Evolutionary conservation across 1,140 invertebrate genomes (phyloP).

Genomic region (Atta texana): DNA sequence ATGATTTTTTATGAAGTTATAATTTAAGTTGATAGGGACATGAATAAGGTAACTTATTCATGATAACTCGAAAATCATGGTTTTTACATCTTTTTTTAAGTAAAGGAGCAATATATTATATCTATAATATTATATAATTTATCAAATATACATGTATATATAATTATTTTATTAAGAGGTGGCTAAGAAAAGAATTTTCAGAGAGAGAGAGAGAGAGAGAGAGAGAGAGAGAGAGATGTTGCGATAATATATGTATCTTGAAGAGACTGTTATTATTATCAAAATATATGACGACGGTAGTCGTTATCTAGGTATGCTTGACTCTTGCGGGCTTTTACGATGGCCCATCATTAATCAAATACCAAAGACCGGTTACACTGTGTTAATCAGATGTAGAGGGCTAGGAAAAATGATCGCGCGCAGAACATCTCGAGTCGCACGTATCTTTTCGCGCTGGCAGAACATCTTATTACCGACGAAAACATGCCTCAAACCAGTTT

Average conservation of each 20-base stretch:
- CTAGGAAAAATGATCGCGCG: slow-evolving; percentile 33
- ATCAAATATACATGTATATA: neutral
- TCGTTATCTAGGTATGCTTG: slow-evolving; percentile 16
- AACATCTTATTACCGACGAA: slow-evolving; percentile 38
- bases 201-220: too few relatives aligned
- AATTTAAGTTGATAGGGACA: too few relatives aligned
- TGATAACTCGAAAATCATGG: too few relatives aligned
- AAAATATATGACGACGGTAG: slow-evolving; percentile 13
- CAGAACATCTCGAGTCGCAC: slow-evolving; percentile 16
- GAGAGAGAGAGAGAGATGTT: neutral
- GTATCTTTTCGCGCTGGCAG: slow-evolving; percentile 29
- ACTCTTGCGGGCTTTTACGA: slow-evolving; percentile 16
- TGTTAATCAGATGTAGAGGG: slow-evolving; percentile 30
- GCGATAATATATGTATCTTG: neutral
- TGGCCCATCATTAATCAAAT: slow-evolving; percentile 31
- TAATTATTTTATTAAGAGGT: neutral
- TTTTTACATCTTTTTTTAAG: too few relatives aligned
- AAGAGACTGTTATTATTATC: slow-evolving; percentile 2
- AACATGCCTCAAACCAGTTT: slow-evolving; percentile 28
- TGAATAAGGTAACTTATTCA: too few relatives aligned
- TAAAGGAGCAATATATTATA: neutral
- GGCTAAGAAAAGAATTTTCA: neutral
- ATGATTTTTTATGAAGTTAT: too few relatives aligned
- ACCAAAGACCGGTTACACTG: slow-evolving; percentile 21
- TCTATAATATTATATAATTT: too few relatives aligned